Evolutionary conservation across 1,140 invertebrate species (phyloP).

Genomic region (Diorhabda elongata): DNA sequence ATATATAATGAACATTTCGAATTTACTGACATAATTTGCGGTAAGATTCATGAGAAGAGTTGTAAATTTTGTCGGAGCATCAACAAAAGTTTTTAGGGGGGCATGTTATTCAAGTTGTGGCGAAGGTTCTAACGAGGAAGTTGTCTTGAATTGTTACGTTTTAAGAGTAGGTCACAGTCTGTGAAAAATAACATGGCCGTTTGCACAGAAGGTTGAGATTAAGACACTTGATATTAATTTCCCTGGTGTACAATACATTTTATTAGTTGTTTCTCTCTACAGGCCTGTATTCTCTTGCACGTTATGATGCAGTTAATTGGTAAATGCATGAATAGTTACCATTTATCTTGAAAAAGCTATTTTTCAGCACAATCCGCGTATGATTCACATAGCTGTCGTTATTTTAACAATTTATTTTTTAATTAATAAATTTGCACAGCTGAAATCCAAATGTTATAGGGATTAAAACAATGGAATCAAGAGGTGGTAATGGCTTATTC

Average conservation of each 20-base stretch:
- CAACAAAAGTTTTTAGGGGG: constrained; percentile 24
- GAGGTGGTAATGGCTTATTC: no score
- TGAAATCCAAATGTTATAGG: no score
- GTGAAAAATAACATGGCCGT: constrained; percentile 44
- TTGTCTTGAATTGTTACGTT: constrained; percentile 33
- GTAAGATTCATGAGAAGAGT: not conserved
- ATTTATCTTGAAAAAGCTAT: no score
- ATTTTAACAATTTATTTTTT: no score
- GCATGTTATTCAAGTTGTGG: constrained; percentile 16
- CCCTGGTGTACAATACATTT: constrained; percentile 46
- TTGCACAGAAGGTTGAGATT: constrained; percentile 43
- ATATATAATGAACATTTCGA: not conserved
- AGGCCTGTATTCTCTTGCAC: constrained; percentile 33
- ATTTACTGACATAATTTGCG: constrained; percentile 1
- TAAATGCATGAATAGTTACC: constrained; percentile 39
- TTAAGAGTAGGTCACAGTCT: constrained; percentile 40
- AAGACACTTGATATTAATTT: constrained; percentile 48
- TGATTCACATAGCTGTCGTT: no score
- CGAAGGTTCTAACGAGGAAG: constrained; percentile 28
- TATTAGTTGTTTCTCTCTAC: constrained; percentile 45
- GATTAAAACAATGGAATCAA: no score
- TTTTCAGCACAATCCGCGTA: no score
- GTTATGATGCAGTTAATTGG: constrained; percentile 41
- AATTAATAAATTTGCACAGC: no score
- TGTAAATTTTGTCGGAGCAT: constrained; percentile 32